A percentile compares a stretch with the other conserved stretches of the same genome.
Conservation (phyloP, 2,797 vertebrate genomes). For the Cryptoblepharus egeriae region DNA sequence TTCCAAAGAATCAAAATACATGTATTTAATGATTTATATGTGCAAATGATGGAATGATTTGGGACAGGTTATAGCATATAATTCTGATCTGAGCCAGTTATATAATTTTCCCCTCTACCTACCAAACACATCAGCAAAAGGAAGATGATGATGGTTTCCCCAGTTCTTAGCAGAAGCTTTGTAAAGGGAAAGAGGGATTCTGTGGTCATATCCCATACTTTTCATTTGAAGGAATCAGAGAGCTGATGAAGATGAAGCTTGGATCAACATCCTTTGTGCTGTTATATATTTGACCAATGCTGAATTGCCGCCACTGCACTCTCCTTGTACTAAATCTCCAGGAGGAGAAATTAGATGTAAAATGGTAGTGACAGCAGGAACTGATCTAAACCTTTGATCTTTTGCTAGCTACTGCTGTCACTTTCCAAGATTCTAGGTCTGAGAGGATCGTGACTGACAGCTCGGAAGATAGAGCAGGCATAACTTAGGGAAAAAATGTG, state of each 20-base stretch:
- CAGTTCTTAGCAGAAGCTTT: neutral
- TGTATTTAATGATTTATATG: no score
- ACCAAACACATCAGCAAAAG: neutral
- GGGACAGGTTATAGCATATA: no score
- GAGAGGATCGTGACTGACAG: constrained; percentile 52
- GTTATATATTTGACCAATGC: neutral
- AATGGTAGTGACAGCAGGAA: constrained; percentile 59
- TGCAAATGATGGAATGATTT: no score
- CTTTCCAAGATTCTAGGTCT: neutral
- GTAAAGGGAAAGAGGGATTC: neutral
- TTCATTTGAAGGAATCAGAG: rapidly evolving
- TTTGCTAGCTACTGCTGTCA: constrained; percentile 43
- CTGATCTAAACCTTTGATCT: constrained; percentile 65
- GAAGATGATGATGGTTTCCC: neutral
- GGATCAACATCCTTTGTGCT: rapidly evolving
- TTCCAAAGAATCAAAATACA: no score
- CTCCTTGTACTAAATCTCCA: constrained; percentile 18
- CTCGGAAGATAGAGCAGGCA: constrained; percentile 32
- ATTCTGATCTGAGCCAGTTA: no score
- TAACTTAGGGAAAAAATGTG: neutral
- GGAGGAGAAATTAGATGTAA: constrained; percentile 54
- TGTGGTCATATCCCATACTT: neutral
- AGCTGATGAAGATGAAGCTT: neutral
- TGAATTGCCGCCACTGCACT: constrained; percentile 5
- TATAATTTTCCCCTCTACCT: neutral